Base-by-base conservation (phyloP, 2,113 vertebrate species). In the Bufo bufo region DNA sequence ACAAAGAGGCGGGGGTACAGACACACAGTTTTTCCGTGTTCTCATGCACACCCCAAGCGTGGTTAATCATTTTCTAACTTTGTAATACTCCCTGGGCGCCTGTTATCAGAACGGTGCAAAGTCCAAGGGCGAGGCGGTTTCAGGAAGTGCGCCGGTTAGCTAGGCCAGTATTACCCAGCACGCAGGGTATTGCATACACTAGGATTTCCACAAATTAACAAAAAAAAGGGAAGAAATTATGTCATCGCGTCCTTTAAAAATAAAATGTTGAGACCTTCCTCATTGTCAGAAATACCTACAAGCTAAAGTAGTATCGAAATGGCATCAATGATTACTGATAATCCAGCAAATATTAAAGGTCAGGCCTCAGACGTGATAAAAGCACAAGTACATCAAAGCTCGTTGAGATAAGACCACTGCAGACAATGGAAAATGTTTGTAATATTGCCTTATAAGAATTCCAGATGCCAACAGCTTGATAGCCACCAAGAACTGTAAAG, bases 41-140 rank as follows among this genome's bases (percentile, higher is more conserved):
- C 80, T 66, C 59, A 83, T 78, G n/a, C 74, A 84, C 82, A 88
- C 49, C 69, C 82, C 74, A 10, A 0, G 11, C 33, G 77, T 6
- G 1, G 93, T 96, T 96, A 95, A 96, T 96, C 77, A 96, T 95
- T 94, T 86, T 89, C 89, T 91, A 93, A 90, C 71, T 92, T 91
- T 89, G 91, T 93, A 93, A 87, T 90, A 90, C 52, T 91, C 52
- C 43, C 82, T 8, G 49, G 50, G 80, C 33, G 61, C 94, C 50
- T 79, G 93, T 95, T 96, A 96, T 96, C 95, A 0, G 87, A 3
- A 47, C 9, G 56, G 94, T 84, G 63, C 94, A 95, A 96, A 96
- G 95, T 96, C 95, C 94, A 90, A 89, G 88, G 86, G 90, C 89
- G 90, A 79, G 78, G 66, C 89, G 81, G 81, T 72, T 49, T 56